Conservation (phyloP, 2,888 invertebrate species). For the Calliphora vomitoria region DNA sequence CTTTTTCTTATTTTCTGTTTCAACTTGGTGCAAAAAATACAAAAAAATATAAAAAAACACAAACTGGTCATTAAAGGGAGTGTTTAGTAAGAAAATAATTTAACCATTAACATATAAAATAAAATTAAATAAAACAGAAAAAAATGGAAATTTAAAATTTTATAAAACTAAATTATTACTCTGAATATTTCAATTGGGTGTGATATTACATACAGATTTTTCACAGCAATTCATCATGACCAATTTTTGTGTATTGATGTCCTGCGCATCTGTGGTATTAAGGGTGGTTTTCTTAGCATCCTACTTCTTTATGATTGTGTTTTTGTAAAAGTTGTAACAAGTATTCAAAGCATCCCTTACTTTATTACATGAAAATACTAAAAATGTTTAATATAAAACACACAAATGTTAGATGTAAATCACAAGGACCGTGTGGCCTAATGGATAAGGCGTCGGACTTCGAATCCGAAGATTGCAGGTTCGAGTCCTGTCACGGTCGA, state of each 20-base stretch:
- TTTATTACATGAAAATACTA: constrained; percentile 7
- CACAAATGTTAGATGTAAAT: neutral
- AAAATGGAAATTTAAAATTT: neutral
- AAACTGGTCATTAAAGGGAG: constrained; percentile 56
- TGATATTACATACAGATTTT: neutral
- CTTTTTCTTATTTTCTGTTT: constrained; percentile 14
- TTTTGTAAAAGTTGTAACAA: neutral
- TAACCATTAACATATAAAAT: neutral
- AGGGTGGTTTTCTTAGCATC: constrained; percentile 53
- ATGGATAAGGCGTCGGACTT: constrained; percentile 86
- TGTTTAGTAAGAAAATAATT: constrained; percentile 26
- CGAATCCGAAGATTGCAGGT: constrained; percentile 85
- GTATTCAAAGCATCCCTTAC: constrained; percentile 53
- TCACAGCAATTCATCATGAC: neutral
- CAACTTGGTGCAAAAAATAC: constrained; percentile 8
- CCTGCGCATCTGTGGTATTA: constrained; percentile 38
- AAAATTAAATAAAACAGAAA: neutral
- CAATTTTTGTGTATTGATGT: neutral
- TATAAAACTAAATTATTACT: neutral
- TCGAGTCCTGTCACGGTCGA: constrained; percentile 85
- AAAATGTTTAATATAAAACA: neutral
- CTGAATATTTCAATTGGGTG: neutral
- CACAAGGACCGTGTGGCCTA: constrained; percentile 84
- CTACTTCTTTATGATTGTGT: neutral
- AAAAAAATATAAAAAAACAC: neutral